Evolutionary conservation across 2,113 vertebrate species (phyloP).

Genomic region (Scomber japonicus): DNA sequence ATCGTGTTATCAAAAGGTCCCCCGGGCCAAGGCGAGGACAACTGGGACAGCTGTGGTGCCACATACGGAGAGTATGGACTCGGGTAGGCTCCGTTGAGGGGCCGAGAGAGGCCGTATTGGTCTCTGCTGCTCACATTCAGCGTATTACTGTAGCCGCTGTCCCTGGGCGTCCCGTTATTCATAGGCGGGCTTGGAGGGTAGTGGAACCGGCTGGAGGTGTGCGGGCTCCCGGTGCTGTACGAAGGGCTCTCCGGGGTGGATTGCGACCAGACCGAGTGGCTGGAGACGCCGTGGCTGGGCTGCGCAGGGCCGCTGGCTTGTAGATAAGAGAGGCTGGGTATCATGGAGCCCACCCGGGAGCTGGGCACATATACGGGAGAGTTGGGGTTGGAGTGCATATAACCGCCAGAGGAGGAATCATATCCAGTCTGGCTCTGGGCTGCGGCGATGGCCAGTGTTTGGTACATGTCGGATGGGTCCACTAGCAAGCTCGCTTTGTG

Average conservation of each 20-base stretch:
- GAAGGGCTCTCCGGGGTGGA: conserved; percentile 89
- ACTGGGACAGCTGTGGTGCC: conserved; percentile 90
- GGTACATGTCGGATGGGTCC: conserved; percentile 96
- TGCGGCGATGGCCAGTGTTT: conserved; percentile 93
- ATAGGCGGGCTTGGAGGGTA: conserved; percentile 94
- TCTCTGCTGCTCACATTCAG: conserved; percentile 90
- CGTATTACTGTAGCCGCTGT: conserved; percentile 84
- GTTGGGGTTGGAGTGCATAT: conserved; percentile 93
- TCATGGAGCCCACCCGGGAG: conserved; percentile 94
- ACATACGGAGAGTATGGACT: conserved; percentile 93
- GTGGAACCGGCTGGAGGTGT: conserved; percentile 90
- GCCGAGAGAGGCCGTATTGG: conserved; percentile 92
- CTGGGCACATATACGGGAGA: conserved; percentile 97
- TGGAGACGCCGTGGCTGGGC: conserved; percentile 88
- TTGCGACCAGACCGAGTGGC: conserved; percentile 86
- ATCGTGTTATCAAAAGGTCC: conserved; percentile 94
- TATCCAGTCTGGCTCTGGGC: conserved; percentile 91
- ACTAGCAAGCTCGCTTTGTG: conserved; percentile 88
- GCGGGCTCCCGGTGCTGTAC: conserved; percentile 87
- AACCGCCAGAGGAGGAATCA: conserved; percentile 89
- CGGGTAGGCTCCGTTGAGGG: conserved; percentile 92
- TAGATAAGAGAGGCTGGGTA: conserved; percentile 92
- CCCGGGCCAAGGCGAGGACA: conserved; percentile 91
- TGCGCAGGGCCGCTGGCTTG: conserved; percentile 88
- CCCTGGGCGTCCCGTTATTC: conserved; percentile 88